Base-by-base conservation (phyloP, 2,113 vertebrate genomes). In the Chlorodrepanis virens region DNA sequence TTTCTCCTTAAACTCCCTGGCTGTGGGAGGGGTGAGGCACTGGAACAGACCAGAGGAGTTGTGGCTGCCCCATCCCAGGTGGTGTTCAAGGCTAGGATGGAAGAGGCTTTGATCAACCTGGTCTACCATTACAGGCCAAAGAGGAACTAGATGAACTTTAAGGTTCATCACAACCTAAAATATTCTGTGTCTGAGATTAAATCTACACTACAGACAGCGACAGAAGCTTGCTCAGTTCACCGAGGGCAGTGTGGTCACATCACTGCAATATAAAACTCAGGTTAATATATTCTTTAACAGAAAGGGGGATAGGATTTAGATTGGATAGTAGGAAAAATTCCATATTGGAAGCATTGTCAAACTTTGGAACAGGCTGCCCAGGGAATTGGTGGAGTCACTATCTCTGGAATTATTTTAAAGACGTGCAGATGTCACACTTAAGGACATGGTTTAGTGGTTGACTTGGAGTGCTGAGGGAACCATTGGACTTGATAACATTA, bases 401-500 rank as follows among this genome's bases (percentile, higher is more conserved):
- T 15, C 33, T 23, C 49, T 81, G 49, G 14, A 63, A 37, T 56
- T 25, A 44, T 29, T 75, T 56, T 9, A 56, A 81, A 50, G 54
- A 22, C 0, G 0, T 14, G 20, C 7, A 56, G 33, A 25, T 57
- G 37, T n/a, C 31, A 17, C 24, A 6, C 23, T 57, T 50, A 39
- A 33, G 16, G 33, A 56, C 20, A 13, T 29, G 49, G 19, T 50
- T 69, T 50, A 50, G 47, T 50, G 20, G 6, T 63, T 53, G 35
- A 54, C 4, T 56, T 87, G 9, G 31, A 27, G 19, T 25, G 22
- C 23, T 81, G 28, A 42, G 27, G 18, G 22, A 37, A 81, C 19
- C 0, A 0, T 8, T 68, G 19, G 47, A 56, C 17, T 50, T 11
- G 2, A 56, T 39, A 49, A 56, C n/a, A 37, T 39, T n/a, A 76